Evolutionary conservation across 1,140 invertebrate species (phyloP).

Genomic region (Bilobella aurantiaca): DNA sequence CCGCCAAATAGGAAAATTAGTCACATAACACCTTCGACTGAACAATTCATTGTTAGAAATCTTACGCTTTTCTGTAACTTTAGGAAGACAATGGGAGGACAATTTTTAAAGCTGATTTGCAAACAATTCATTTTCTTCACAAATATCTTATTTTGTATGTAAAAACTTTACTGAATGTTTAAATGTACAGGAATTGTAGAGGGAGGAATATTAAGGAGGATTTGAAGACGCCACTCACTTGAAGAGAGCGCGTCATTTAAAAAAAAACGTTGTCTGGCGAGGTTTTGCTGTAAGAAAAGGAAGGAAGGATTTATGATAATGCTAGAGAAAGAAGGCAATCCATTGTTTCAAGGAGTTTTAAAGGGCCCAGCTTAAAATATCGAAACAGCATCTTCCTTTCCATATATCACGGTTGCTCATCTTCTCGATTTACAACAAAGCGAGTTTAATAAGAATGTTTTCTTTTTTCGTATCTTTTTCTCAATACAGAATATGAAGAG

Average conservation of each 20-base stretch:
- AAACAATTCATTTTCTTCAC: not conserved
- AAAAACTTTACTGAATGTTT: too few species aligned
- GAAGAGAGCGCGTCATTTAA: not conserved
- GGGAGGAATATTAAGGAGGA: too few species aligned
- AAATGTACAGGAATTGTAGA: too few species aligned
- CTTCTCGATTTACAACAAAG: not conserved
- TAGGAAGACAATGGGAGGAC: too few species aligned
- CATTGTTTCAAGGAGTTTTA: not conserved
- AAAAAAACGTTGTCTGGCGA: not conserved
- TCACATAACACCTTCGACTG: not conserved
- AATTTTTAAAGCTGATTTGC: too few species aligned
- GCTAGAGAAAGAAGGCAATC: not conserved
- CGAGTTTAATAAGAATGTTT: too few species aligned
- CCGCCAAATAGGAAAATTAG: not conserved
- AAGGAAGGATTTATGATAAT: slow-evolving; percentile 5
- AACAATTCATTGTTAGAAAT: not conserved
- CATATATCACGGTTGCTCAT: not conserved
- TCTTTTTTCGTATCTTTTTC: not conserved
- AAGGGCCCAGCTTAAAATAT: not conserved
- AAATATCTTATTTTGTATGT: too few species aligned
- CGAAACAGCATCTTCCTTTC: not conserved
- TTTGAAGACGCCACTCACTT: not conserved
- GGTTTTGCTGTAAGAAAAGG: not conserved
- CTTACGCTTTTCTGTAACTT: too few species aligned
- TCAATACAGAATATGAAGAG: slow-evolving; percentile 5